Evolutionary conservation across 2,797 vertebrate genomes (phyloP), one percentile per base, ranked within the genome.

Genomic region (Otolemur crassicaudatus): DNA sequence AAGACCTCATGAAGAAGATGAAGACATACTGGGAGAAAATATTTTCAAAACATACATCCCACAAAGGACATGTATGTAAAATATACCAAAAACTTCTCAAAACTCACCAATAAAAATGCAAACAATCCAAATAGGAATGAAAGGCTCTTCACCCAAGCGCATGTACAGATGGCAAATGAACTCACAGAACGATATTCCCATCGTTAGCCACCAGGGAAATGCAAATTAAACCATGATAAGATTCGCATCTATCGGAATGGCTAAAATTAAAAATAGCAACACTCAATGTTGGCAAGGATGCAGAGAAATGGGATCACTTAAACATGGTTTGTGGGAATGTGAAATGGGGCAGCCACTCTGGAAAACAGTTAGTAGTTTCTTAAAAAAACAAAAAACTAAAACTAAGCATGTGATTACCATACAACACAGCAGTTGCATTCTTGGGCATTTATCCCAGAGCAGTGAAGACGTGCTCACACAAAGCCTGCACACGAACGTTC

Each of bases 221-320:
- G 53, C 53, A 80, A 25, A 58, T 60, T 80, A 37, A 37, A 27
- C 53, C 22, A 16, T 3, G 43, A 49, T 25, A 46, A 14, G 2
- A 4, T 1, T 27, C 13, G 10, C 29, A 25, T 8, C 63, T 7
- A 1, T 13, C 11, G 4, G 31, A 19, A 49, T 2, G 65, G 65
- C n/a, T 34, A 19, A 27, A 56, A 16, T 5, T 19, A 34, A 7
- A 7, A 16, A 23, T 0, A 2, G 5, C n/a, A n/a, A 29, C 27
- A 0, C 20, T 5, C 49, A 1, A 14, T 2, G 63, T 63, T 14
- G 34, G 34, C 14, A 7, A 27, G 46, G 43, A 12, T 13, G 25
- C 19, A 29, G 17, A n/a, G 77, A 20, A 13, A 17, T 11, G 5
- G 34, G 34, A 23, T 12, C 0, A 1, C 37, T 46, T 23, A 27